Conservation (phyloP, 2,113 vertebrate genomes). For the Zapornia atra region DNA sequence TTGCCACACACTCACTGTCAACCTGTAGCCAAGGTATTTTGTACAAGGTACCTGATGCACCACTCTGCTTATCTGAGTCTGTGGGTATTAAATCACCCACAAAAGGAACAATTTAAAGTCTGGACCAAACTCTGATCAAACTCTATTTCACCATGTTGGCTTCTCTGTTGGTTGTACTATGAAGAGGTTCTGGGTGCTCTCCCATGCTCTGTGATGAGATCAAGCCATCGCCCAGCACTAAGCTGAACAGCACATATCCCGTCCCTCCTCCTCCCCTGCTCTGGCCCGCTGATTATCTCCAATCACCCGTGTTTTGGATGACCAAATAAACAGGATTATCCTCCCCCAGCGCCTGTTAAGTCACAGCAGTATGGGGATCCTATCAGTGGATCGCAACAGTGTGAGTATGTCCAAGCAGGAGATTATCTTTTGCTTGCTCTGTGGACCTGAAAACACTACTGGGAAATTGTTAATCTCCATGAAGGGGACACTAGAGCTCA, state of each 20-base stretch:
- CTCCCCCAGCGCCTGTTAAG: conserved; percentile 34
- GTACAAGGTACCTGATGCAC: not conserved
- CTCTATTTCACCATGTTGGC: not conserved
- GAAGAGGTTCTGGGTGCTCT: not conserved
- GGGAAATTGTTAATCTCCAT: conserved; percentile 64
- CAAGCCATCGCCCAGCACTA: not conserved
- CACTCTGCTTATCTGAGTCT: not conserved
- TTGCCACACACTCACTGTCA: not conserved
- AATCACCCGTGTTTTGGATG: conserved; percentile 46
- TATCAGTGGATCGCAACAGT: conserved; percentile 6
- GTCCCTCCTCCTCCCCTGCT: not conserved
- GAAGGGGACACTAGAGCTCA: conserved; percentile 42
- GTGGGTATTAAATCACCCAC: not conserved
- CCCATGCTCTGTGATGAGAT: not conserved
- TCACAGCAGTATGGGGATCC: conserved; percentile 50
- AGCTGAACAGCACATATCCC: not conserved
- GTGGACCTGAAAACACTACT: conserved; percentile 41
- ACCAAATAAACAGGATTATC: conserved; percentile 72
- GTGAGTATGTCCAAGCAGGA: conserved; percentile 38
- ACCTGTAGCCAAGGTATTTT: not conserved
- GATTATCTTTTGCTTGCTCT: conserved; percentile 52
- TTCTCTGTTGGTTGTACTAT: not conserved
- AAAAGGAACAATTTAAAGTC: not conserved
- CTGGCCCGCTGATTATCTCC: conserved; percentile 38
- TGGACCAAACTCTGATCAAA: not conserved